Base-by-base conservation (phyloP, 1,140 invertebrate species). In the Aphelinus atriplicis region DNA sequence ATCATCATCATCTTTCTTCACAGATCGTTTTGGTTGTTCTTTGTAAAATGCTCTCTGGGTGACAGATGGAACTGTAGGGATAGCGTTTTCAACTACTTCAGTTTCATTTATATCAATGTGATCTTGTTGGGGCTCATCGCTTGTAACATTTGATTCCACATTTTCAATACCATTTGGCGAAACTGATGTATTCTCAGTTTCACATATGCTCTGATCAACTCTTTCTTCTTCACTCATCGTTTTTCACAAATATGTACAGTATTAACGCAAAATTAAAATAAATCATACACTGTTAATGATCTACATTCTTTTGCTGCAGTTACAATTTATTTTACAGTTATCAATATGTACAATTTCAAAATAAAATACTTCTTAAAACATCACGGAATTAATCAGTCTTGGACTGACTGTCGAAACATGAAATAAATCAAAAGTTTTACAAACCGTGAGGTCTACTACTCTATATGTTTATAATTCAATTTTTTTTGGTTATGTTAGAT, bases 1-100 rank as follows among this genome's bases (percentile, higher is more conserved):
- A 50, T 83, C 62, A 61, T 81, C 78, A 45, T 81, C 69, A 66
- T 70, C 45, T 60, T 63, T 58, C 50, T 71, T 76, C 2, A 55
- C 7, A 53, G 51, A 3, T 47, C 47, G 1, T 65, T 50, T 65
- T 43, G 46, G 5, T 65, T 4, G 46, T 26, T 26, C 26, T 26
- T 26, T 26, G 26, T 26, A 26, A 26, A 26, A 26, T 26, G 26
- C 26, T 26, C 26, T 26, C 26, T 26, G 26, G 26, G 26, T 26
- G 26, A 26, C 26, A 55, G 5, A 55, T 55, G 26, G 53, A 60
- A 45, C 46, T 65, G 51, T 10, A 50, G 61, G 42, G 58, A 55
- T 47, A 9, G 10, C 26, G 48, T 56, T 7, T 75, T 50, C 53
- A 57, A 10, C 3, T 64, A 48, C 46, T 43, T 51, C 46, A 58